These are phyloP conservation scores for Heliconius eleuchia DNA, from an alignment of 1,140 invertebrate species.

Conservation along the genomic window DNA sequence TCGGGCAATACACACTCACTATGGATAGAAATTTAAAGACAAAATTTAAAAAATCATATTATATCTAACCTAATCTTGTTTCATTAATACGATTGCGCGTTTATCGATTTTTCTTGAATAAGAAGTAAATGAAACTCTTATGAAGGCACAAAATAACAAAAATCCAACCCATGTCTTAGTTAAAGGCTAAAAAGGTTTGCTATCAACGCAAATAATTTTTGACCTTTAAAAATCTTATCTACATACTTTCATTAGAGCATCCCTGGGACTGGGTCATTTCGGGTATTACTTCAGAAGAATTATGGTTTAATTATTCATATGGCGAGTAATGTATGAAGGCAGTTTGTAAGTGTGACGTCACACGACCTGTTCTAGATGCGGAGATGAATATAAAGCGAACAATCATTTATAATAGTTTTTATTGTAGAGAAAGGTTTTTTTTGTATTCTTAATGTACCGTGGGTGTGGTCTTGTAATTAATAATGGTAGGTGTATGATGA, in stretches of 20 bases:
- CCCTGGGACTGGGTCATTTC: neutral
- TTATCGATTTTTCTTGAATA: neutral
- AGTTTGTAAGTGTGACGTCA: constrained; percentile 16
- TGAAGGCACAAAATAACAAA: neutral
- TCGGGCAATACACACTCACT: too few species aligned
- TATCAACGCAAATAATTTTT: neutral
- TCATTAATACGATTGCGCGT: too few species aligned
- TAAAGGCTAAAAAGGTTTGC: neutral
- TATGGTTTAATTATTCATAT: constrained; percentile 31
- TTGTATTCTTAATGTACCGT: too few species aligned
- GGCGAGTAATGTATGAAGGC: constrained; percentile 27
- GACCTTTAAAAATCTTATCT: constrained; percentile 11
- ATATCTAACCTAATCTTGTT: too few species aligned
- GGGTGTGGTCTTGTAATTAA: neutral
- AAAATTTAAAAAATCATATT: too few species aligned
- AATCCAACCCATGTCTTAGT: constrained; percentile 4
- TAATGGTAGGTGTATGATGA: too few species aligned
- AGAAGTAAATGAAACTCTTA: neutral
- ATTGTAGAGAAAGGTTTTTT: neutral
- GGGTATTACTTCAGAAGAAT: constrained; percentile 17
- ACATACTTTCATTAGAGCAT: constrained; percentile 4
- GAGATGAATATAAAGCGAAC: constrained; percentile 6
- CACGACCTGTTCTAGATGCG: neutral
- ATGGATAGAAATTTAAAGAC: too few species aligned
- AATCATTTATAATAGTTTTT: neutral